Evolutionary conservation across 2,888 invertebrate species (phyloP).

Genomic region (Tipula unca): DNA sequence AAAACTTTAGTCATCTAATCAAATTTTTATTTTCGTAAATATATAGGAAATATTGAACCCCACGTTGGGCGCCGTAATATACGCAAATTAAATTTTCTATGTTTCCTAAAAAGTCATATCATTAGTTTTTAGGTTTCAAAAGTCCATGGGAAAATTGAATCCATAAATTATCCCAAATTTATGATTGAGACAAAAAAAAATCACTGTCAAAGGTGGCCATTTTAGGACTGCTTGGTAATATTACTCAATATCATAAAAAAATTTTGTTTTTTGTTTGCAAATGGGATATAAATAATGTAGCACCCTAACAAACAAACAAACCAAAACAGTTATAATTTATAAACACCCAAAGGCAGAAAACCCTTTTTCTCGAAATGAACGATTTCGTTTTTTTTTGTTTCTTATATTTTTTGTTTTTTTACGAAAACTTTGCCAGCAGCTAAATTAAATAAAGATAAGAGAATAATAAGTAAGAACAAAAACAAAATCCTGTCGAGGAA

Average conservation of each 20-base stretch:
- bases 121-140: background rate
- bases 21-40: background rate
- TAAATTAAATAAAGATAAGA: background rate
- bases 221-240: background rate
- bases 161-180: background rate
- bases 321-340: background rate
- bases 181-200: background rate
- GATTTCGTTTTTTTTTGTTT: background rate
- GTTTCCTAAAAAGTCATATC: background rate
- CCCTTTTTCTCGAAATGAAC: background rate
- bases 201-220: background rate
- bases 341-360: background rate
- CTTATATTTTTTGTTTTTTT: background rate
- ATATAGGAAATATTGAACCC: background rate
- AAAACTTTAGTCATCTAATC: too few species aligned
- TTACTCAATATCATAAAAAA: background rate
- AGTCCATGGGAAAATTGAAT: background rate
- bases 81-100: background rate
- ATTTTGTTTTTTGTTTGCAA: background rate
- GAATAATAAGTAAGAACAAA: background rate
- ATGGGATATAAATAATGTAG: background rate
- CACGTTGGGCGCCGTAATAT: background rate
- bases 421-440: background rate
- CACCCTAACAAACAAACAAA: background rate
- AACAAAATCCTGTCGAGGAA: background rate